Conservation (phyloP, 2,113 vertebrate genomes). For the Balaenoptera acutorostrata region DNA sequence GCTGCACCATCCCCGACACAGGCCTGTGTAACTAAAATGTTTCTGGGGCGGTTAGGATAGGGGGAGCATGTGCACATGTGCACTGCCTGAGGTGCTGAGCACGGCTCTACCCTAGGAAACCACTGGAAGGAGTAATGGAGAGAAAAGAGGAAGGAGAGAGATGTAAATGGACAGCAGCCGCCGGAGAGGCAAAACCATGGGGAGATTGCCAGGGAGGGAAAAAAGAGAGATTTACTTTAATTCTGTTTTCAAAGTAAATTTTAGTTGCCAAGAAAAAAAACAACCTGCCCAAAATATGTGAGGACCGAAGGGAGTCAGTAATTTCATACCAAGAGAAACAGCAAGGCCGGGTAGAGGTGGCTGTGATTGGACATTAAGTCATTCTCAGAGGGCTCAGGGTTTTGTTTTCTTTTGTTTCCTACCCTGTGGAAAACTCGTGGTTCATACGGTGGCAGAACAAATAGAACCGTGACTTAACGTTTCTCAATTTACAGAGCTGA, state of each 20-base stretch:
- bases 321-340: neutral
- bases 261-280: slow-evolving; percentile 25
- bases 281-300: neutral
- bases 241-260: neutral
- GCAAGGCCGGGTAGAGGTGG: neutral
- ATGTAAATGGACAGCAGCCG: neutral
- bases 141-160: neutral
- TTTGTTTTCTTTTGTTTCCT: neutral
- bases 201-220: neutral
- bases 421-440: neutral
- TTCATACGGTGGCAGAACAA: slow-evolving; percentile 16
- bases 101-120: neutral
- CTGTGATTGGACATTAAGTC: neutral
- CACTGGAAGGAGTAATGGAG: neutral
- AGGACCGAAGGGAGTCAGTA: neutral
- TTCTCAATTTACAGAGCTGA: slow-evolving; percentile 30
- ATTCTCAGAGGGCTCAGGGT: neutral
- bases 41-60: rapidly evolving
- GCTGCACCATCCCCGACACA: rapidly evolving
- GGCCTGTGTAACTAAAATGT: neutral
- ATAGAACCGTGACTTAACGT: slow-evolving; percentile 28
- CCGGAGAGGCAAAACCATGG: neutral
- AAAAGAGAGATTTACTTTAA: neutral
- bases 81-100: neutral
- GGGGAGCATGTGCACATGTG: rapidly evolving